A percentile compares a stretch with the other conserved stretches of the same genome.
phyloP scores from a whole-genome alignment of 2,113 vertebrate species.

The Oreotrochilus melanogaster region DNA sequence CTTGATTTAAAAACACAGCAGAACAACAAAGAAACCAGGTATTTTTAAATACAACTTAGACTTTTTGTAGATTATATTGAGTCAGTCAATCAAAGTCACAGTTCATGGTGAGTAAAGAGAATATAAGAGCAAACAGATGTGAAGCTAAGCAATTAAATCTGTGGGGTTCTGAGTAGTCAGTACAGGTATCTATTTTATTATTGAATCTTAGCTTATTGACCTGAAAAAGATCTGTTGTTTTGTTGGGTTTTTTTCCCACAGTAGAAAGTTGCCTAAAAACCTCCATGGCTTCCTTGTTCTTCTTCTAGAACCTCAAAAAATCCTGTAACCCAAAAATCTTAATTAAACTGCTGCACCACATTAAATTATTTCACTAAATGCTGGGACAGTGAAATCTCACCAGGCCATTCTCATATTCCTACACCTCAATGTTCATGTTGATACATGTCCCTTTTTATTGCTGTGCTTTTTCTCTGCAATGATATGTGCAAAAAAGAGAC shows the following conservation, averaged over 20 bases:
- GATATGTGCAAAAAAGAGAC: neutral
- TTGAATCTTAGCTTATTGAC: neutral
- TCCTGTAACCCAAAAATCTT: neutral
- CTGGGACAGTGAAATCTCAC: slow-evolving; percentile 46
- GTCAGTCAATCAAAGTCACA: neutral
- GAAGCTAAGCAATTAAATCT: neutral
- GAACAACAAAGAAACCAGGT: neutral
- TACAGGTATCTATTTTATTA: neutral
- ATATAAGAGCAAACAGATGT: neutral
- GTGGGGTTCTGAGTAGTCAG: neutral
- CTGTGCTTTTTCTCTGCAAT: neutral
- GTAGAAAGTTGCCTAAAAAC: neutral
- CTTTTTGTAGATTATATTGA: neutral
- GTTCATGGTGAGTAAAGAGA: neutral
- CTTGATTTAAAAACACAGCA: neutral
- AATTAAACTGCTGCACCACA: slow-evolving; percentile 2
- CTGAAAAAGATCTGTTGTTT: neutral
- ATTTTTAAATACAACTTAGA: neutral
- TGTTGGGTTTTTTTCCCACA: neutral
- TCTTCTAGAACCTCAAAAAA: neutral
- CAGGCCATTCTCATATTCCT: slow-evolving; percentile 20
- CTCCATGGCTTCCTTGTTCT: neutral
- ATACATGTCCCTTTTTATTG: slow-evolving; percentile 11
- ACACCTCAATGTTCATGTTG: slow-evolving; percentile 12
- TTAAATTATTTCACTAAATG: slow-evolving; percentile 22